These are phyloP conservation scores for Archaeoteleia sp. DNA, from an alignment of 2,888 invertebrate species.

Conservation along the genomic window DNA sequence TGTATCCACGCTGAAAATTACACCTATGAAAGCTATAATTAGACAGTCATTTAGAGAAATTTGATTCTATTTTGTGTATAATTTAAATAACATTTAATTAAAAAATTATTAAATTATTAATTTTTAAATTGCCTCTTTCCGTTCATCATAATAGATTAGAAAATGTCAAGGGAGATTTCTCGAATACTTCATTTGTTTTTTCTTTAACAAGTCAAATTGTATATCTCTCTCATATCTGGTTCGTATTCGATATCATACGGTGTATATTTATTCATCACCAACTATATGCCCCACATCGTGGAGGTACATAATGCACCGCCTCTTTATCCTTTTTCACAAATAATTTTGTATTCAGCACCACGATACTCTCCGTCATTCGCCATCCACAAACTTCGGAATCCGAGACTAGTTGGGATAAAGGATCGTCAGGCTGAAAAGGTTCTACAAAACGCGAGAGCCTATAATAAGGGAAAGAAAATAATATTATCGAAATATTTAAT, in stretches of 20 bases:
- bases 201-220: constrained; percentile 4
- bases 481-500: too few species aligned
- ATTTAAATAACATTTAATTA: too few species aligned
- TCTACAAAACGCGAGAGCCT: constrained; percentile 17
- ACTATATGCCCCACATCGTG: neutral
- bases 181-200: neutral
- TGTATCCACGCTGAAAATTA: constrained; percentile 2
- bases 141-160: neutral
- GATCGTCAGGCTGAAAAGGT: constrained; percentile 25
- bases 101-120: neutral
- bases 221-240: neutral
- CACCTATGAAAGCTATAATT: constrained; percentile 4
- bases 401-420: constrained; percentile 17
- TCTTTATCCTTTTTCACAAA: constrained; percentile 1
- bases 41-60: too few species aligned
- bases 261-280: constrained; percentile 13
- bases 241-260: constrained; percentile 1
- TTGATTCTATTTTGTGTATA: too few species aligned
- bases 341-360: constrained; percentile 19
- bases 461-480: constrained; percentile 34
- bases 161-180: neutral
- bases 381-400: constrained; percentile 6
- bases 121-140: neutral
- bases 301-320: neutral
- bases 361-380: neutral